Evolutionary conservation across 2,797 vertebrate genomes (phyloP).

Genomic region (Brotula barbata): DNA sequence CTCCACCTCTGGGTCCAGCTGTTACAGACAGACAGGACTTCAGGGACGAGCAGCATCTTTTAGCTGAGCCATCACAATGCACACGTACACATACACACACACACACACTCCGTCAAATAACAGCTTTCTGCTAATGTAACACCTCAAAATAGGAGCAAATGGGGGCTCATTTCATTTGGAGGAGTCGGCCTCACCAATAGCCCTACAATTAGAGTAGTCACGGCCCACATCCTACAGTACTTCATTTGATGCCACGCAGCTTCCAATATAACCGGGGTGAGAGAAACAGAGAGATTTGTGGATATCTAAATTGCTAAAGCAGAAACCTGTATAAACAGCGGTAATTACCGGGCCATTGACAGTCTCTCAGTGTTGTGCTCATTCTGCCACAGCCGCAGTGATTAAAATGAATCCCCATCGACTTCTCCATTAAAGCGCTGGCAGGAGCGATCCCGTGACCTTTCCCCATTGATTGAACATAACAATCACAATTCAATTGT

Average conservation of each 20-base stretch:
- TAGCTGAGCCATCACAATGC: slow-evolving; percentile 45
- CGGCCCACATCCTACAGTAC: slow-evolving; percentile 72
- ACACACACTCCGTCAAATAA: slow-evolving; percentile 51
- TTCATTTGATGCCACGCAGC: slow-evolving; percentile 74
- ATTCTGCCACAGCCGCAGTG: slow-evolving; percentile 97
- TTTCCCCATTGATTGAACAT: slow-evolving; percentile 99
- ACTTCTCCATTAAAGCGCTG: slow-evolving; percentile 99
- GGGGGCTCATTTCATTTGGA: slow-evolving; percentile 67
- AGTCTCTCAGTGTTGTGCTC: slow-evolving; percentile 93
- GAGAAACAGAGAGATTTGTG: slow-evolving; percentile 88
- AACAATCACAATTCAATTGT: slow-evolving; percentile 99
- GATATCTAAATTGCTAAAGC: slow-evolving; percentile 92
- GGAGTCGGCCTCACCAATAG: slow-evolving; percentile 60
- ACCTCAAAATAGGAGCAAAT: slow-evolving; percentile 65
- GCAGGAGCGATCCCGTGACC: slow-evolving; percentile 98
- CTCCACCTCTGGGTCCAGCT: slow-evolving; percentile 16
- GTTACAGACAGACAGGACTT: slow-evolving; percentile 15
- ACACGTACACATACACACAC: neutral
- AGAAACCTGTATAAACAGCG: slow-evolving; percentile 97
- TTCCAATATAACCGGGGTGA: slow-evolving; percentile 63
- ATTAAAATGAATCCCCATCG: slow-evolving; percentile 99
- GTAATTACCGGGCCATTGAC: slow-evolving; percentile 98
- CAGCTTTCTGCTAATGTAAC: slow-evolving; percentile 66
- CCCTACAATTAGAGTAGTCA: slow-evolving; percentile 77
- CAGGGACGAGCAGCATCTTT: slow-evolving; percentile 11